These are phyloP conservation scores for Tympanuchus pallidicinctus DNA, from an alignment of 2,113 vertebrate genomes.

Conservation along the genomic window DNA sequence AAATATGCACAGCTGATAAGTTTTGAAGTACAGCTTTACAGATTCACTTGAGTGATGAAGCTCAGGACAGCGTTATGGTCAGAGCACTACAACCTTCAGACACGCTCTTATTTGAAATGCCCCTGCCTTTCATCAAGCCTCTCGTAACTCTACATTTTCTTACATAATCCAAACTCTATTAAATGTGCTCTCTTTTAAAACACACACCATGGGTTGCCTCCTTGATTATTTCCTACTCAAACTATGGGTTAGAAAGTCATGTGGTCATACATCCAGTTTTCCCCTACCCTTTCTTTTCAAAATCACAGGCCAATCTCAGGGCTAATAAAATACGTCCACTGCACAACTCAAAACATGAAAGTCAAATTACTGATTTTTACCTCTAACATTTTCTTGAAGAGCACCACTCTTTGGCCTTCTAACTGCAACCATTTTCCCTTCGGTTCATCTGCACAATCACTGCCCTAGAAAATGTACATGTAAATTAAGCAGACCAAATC, in stretches of 20 bases:
- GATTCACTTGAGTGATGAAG: neutral
- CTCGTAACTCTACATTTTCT: neutral
- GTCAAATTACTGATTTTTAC: neutral
- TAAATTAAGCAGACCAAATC: neutral
- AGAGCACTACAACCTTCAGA: neutral
- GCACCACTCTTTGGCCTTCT: neutral
- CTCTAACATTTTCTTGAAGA: neutral
- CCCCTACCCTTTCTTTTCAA: neutral
- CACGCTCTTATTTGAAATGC: neutral
- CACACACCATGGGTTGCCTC: neutral
- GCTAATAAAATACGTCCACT: accelerated
- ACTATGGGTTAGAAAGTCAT: neutral
- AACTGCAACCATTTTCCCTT: neutral
- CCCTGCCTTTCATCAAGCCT: neutral
- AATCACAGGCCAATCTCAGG: neutral
- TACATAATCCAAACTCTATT: neutral
- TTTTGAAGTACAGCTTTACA: neutral
- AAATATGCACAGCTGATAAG: neutral
- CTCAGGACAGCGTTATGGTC: neutral
- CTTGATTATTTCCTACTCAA: neutral
- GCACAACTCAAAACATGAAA: neutral
- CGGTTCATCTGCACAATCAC: neutral
- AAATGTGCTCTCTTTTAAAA: neutral
- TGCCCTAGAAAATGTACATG: neutral
- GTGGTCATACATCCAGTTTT: neutral